phyloP scores from a whole-genome alignment of 2,797 vertebrate genomes.

The Menidia menidia region DNA sequence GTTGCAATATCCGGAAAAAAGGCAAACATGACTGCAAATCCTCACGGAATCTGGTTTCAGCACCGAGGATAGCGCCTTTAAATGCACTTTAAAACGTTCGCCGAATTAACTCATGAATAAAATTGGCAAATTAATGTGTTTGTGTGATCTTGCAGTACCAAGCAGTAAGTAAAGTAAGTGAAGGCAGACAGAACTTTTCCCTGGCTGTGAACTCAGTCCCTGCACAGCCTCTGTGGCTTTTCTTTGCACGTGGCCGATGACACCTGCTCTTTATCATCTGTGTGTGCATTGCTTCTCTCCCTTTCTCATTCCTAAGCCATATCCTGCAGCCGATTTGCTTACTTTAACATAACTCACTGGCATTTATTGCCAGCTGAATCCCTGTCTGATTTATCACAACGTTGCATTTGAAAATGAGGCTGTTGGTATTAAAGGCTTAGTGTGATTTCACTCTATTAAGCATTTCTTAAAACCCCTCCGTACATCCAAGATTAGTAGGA shows the following conservation, averaged over 20 bases:
- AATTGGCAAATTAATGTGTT: neutral
- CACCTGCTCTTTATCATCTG: slow-evolving; percentile 44
- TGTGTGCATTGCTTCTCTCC: slow-evolving; percentile 18
- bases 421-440: slow-evolving; percentile 37
- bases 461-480: slow-evolving; percentile 20
- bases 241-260: slow-evolving; percentile 16
- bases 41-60: slow-evolving; percentile 54
- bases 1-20: slow-evolving; percentile 3
- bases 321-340: neutral
- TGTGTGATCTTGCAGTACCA: neutral
- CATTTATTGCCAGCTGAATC: slow-evolving; percentile 1
- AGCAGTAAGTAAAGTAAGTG: neutral
- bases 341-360: no score
- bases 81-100: neutral
- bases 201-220: neutral
- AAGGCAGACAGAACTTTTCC: neutral
- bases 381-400: slow-evolving; percentile 23
- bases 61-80: slow-evolving; percentile 65
- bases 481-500: slow-evolving; percentile 18
- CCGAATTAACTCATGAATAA: neutral
- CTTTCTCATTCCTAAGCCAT: slow-evolving; percentile 7
- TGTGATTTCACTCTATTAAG: slow-evolving; percentile 24
- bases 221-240: slow-evolving; percentile 26
- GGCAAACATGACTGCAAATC: neutral
- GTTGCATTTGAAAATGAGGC: slow-evolving; percentile 2